These are phyloP conservation scores for Axea sp. DNA, from an alignment of 2,888 invertebrate genomes.

Conservation along the genomic window DNA sequence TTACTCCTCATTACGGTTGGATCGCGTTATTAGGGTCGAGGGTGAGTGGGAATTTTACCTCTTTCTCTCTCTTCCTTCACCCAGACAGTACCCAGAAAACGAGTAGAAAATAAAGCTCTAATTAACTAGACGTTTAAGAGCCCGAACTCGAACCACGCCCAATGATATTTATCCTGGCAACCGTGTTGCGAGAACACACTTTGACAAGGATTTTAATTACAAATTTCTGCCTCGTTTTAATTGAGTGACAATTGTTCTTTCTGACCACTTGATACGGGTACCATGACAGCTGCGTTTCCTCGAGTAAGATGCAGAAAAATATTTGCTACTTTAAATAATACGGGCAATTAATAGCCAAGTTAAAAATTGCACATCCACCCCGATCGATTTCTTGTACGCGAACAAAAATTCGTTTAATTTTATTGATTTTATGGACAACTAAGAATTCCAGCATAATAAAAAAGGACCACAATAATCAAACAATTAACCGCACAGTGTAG, in stretches of 20 bases:
- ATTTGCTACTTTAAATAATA: too few relatives aligned
- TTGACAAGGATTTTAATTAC: slow-evolving; percentile 51
- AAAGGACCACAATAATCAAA: too few relatives aligned
- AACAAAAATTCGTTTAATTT: too few relatives aligned
- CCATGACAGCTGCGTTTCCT: too few relatives aligned
- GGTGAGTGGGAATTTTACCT: slow-evolving; percentile 46
- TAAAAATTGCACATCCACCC: too few relatives aligned
- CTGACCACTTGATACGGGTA: not conserved
- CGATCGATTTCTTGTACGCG: too few relatives aligned
- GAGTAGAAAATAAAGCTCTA: slow-evolving; percentile 69
- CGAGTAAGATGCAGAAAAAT: too few relatives aligned
- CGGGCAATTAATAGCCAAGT: too few relatives aligned
- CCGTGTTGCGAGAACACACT: slow-evolving; percentile 62
- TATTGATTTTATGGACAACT: too few relatives aligned
- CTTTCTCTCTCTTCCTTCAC: slow-evolving; percentile 13
- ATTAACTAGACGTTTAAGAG: slow-evolving; percentile 77
- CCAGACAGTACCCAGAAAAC: slow-evolving; percentile 45
- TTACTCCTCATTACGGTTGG: slow-evolving; percentile 77
- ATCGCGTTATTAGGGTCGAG: slow-evolving; percentile 73
- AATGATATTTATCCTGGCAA: slow-evolving; percentile 58
- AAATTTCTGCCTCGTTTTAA: slow-evolving; percentile 28
- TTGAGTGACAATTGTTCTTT: slow-evolving; percentile 45
- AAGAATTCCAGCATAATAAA: too few relatives aligned
- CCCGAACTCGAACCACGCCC: slow-evolving; percentile 71
- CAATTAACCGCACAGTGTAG: too few relatives aligned